Evolutionary conservation across 2,797 vertebrate genomes (phyloP).

Genomic region (Danio jaintianensis): DNA sequence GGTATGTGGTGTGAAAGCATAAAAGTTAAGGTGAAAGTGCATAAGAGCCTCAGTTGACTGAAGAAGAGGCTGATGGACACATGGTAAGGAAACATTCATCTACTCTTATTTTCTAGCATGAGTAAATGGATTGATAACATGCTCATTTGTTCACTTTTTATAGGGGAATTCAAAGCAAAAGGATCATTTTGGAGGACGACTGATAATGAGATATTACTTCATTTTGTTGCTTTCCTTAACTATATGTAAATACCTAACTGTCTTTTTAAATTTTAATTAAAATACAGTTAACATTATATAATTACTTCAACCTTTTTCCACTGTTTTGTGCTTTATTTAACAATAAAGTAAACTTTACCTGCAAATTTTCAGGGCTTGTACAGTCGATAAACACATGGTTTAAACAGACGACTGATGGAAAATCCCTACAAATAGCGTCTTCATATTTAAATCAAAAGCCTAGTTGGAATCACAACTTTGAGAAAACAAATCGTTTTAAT

Average conservation of each 20-base stretch:
- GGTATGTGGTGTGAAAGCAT: neutral
- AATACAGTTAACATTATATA: too few species aligned
- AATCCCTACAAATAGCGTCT: neutral
- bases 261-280: neutral
- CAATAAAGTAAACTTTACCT: neutral
- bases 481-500: neutral
- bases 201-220: conserved; percentile 7
- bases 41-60: neutral
- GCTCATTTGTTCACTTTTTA: neutral
- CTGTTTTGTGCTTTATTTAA: too few species aligned
- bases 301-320: neutral
- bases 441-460: neutral
- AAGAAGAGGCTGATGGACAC: neutral
- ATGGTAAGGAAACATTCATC: neutral
- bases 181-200: neutral
- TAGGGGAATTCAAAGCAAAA: neutral
- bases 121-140: neutral
- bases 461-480: neutral
- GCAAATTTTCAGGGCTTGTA: neutral
- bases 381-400: neutral
- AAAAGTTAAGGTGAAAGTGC: neutral
- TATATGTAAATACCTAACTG: neutral
- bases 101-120: neutral
- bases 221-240: neutral
- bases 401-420: neutral